Evolutionary conservation across 2,888 invertebrate species (phyloP).

Genomic region (Chloroclystis v-ata): DNA sequence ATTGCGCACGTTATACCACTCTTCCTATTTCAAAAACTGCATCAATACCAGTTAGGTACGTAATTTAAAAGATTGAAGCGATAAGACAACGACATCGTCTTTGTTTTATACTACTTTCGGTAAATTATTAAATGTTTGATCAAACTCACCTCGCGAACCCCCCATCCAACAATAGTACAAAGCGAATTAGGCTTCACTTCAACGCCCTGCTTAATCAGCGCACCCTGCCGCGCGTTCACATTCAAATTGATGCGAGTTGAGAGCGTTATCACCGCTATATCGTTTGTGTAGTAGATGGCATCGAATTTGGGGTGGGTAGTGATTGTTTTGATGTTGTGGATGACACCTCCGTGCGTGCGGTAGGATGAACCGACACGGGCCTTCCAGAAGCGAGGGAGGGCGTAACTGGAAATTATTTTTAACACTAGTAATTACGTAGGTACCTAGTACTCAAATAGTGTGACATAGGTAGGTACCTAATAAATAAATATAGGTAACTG

Average conservation of each 20-base stretch:
- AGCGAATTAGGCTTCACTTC: constrained; percentile 52
- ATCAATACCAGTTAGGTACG: no score
- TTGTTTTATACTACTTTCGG: no score
- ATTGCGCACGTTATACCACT: no score
- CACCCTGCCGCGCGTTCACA: constrained; percentile 54
- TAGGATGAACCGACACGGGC: constrained; percentile 63
- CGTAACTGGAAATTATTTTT: constrained; percentile 44
- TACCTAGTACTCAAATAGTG: no score
- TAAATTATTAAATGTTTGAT: no score
- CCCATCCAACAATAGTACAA: constrained; percentile 63
- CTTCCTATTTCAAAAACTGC: no score
- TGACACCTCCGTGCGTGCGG: constrained; percentile 51
- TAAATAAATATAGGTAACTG: no score
- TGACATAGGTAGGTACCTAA: no score
- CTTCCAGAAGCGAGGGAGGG: constrained; percentile 57
- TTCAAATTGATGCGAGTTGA: constrained; percentile 46
- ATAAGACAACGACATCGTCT: no score
- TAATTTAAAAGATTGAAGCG: no score
- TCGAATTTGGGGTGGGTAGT: constrained; percentile 55
- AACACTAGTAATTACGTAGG: neutral
- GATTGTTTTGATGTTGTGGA: constrained; percentile 56
- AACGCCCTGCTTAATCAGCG: constrained; percentile 54
- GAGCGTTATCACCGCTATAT: constrained; percentile 56
- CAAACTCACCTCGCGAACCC: constrained; percentile 51
- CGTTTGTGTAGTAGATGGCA: constrained; percentile 55